Conservation (phyloP, 2,797 vertebrate species). For the Tragelaphus eurycerus region DNA sequence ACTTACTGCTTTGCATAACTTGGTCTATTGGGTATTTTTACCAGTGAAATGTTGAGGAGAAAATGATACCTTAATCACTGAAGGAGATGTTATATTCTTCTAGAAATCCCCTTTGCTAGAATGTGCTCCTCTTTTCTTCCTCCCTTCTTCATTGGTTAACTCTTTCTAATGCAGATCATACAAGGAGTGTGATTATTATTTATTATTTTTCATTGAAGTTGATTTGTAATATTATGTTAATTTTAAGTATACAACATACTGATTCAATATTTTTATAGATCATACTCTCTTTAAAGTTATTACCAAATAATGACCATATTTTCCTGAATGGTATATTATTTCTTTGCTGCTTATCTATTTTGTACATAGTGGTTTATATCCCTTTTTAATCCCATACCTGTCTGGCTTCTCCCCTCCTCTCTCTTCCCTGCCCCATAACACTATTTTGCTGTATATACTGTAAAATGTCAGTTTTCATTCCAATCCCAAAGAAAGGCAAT, state of each 20-base stretch:
- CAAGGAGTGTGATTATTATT: not conserved
- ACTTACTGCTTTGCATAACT: not conserved
- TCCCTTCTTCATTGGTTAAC: not conserved
- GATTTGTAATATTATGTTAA: not conserved
- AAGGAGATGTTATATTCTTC: not conserved
- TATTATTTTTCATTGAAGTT: not conserved
- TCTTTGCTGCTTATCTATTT: not conserved
- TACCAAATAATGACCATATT: not conserved
- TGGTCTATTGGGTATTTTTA: not conserved
- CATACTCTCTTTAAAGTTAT: not conserved
- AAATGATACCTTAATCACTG: not conserved
- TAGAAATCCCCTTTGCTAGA: not conserved
- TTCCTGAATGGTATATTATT: not conserved
- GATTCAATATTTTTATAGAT: not conserved
- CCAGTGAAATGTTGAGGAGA: not conserved
- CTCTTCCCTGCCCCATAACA: not conserved
- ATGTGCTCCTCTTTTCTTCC: not conserved
- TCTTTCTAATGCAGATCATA: not conserved
- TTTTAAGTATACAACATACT: not conserved
- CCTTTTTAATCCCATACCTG: not conserved
- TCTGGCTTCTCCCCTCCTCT: not conserved
- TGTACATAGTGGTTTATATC: not conserved
- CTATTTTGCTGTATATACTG: not conserved
- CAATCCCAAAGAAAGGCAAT: too few relatives aligned
- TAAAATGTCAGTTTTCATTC: too few relatives aligned